These are phyloP conservation scores for Eledone cirrhosa DNA, from an alignment of 2,888 invertebrate species.

Conservation along the genomic window DNA sequence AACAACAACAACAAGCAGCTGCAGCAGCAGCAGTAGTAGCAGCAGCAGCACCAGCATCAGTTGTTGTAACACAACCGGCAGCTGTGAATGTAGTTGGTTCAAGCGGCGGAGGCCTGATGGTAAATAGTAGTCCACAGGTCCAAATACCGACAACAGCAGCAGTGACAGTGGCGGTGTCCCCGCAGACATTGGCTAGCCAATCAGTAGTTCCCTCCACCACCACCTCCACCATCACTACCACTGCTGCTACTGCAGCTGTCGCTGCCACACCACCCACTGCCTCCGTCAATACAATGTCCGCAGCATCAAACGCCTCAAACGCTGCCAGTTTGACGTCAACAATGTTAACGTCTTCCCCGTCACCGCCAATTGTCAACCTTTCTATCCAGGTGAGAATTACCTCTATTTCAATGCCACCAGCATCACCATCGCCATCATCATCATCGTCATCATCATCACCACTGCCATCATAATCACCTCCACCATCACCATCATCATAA, in stretches of 20 bases:
- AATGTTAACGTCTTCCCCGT: constrained; percentile 30
- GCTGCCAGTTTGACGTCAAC: constrained; percentile 33
- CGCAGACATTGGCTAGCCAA: constrained; percentile 34
- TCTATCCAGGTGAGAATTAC: constrained; percentile 36
- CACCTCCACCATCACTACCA: constrained; percentile 35
- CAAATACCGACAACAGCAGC: constrained; percentile 49
- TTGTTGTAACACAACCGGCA: constrained; percentile 7
- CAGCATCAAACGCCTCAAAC: constrained; percentile 26
- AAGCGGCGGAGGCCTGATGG: constrained; percentile 38
- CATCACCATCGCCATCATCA: constrained; percentile 41
- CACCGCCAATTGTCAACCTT: constrained; percentile 27
- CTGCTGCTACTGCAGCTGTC: constrained; percentile 30
- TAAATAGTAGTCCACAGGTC: constrained; percentile 45
- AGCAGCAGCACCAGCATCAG: no score
- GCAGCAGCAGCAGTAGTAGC: not conserved
- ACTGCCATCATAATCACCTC: constrained; percentile 31
- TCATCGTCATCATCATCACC: constrained; percentile 38
- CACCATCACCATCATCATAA: no score
- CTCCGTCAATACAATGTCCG: constrained; percentile 29
- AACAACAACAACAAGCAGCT: constrained; percentile 15
- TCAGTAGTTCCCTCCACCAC: constrained; percentile 29
- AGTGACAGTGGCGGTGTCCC: constrained; percentile 45
- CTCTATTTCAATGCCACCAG: constrained; percentile 45
- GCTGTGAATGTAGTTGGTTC: no score
- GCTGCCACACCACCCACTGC: constrained; percentile 35